Percentiles rank a stretch among this genome's conserved stretches.
Conservation (phyloP, 2,113 vertebrate species). For the Clinocottus analis region DNA sequence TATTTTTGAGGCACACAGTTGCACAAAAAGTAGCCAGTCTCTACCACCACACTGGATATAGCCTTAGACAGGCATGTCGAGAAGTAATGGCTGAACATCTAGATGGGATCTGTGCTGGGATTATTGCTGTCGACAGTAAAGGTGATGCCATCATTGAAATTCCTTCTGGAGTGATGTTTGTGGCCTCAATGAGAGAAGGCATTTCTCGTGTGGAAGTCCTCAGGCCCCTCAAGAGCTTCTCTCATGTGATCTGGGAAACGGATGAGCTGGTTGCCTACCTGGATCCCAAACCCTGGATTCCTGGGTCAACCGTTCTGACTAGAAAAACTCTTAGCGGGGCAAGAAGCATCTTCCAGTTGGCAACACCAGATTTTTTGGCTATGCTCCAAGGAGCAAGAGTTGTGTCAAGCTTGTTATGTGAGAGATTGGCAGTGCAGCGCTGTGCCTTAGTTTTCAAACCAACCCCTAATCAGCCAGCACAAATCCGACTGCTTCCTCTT, state of each 20-base stretch:
- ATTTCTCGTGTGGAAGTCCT: conserved; percentile 77
- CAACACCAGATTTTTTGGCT: conserved; percentile 68
- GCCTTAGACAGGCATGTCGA: conserved; percentile 77
- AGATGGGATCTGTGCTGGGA: conserved; percentile 77
- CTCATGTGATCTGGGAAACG: conserved; percentile 83
- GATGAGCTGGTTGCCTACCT: conserved; percentile 81
- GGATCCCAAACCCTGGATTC: conserved; percentile 80
- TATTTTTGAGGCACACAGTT: conserved; percentile 82
- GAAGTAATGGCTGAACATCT: conserved; percentile 80
- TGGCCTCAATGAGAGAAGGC: conserved; percentile 75
- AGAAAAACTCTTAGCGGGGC: conserved; percentile 73
- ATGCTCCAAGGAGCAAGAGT: conserved; percentile 75
- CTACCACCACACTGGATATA: conserved; percentile 80
- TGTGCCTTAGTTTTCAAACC: conserved; percentile 82
- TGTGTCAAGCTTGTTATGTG: conserved; percentile 77
- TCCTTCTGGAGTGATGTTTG: conserved; percentile 83
- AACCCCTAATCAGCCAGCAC: conserved; percentile 59
- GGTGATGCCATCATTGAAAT: conserved; percentile 81
- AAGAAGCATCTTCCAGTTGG: conserved; percentile 80
- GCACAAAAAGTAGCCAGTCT: conserved; percentile 84
- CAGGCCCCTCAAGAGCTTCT: conserved; percentile 66
- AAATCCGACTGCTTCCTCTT: conserved; percentile 80
- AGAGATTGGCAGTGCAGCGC: conserved; percentile 76
- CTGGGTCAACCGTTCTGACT: conserved; percentile 80
- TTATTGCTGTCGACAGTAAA: conserved; percentile 80